phyloP scores from a whole-genome alignment of 2,113 vertebrate species.

The Pyrgilauda ruficollis region DNA sequence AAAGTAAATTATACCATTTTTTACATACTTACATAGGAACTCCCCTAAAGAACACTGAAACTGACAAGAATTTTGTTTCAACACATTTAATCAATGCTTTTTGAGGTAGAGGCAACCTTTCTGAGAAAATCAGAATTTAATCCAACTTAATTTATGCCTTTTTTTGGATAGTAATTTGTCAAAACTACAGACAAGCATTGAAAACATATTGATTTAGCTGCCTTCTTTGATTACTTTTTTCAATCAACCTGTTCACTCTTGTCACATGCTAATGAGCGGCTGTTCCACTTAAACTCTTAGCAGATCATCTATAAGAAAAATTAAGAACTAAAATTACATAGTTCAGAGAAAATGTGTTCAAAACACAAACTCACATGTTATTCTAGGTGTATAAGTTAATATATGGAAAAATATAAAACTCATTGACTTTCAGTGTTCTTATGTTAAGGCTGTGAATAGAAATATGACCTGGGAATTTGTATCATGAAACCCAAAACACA shows the following conservation, averaged over 20 bases:
- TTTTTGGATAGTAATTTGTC: neutral
- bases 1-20: neutral
- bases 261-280: neutral
- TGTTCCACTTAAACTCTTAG: neutral
- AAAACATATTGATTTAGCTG: neutral
- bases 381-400: neutral
- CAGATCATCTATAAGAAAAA: neutral
- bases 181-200: neutral
- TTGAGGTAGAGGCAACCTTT: neutral
- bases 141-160: neutral
- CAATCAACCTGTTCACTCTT: neutral
- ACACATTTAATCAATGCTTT: neutral
- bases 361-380: neutral
- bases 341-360: neutral
- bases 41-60: neutral
- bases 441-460: neutral
- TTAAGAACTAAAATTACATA: neutral
- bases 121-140: neutral
- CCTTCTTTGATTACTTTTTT: neutral
- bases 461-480: neutral
- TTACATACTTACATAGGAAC: neutral
- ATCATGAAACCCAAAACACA: neutral
- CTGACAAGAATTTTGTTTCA: slow-evolving; percentile 13
- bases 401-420: neutral
- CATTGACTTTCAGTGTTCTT: neutral